Evolutionary conservation across 2,888 invertebrate species (phyloP).

Genomic region (Polymixis flavicincta): DNA sequence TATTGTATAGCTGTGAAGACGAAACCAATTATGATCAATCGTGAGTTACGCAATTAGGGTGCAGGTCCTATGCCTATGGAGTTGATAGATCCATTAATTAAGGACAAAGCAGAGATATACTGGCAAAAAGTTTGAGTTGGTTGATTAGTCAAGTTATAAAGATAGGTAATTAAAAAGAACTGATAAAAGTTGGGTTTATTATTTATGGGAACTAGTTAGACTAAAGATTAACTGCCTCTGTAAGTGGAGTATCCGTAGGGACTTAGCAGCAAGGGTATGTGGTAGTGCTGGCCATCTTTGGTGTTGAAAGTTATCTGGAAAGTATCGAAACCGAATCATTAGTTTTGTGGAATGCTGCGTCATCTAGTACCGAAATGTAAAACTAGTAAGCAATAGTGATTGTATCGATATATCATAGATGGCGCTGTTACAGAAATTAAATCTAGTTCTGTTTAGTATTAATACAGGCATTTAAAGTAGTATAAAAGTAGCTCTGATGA

Average conservation of each 20-base stretch:
- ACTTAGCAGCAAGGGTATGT: constrained; percentile 94
- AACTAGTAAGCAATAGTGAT: neutral
- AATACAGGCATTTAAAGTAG: neutral
- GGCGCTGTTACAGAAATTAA: neutral
- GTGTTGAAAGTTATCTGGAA: constrained; percentile 93
- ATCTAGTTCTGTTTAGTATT: neutral
- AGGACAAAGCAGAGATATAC: neutral
- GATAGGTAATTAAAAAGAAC: neutral
- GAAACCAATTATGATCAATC: too few relatives aligned
- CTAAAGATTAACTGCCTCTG: constrained; percentile 90
- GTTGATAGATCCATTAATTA: neutral
- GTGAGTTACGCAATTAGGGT: too few relatives aligned
- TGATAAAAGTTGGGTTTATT: constrained; percentile 15
- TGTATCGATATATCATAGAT: neutral
- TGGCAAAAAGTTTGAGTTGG: neutral
- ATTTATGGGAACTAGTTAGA: neutral
- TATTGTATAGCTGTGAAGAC: too few relatives aligned
- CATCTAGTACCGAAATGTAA: constrained; percentile 7
- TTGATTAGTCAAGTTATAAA: neutral
- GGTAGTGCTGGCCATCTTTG: constrained; percentile 92
- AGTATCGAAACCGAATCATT: neutral
- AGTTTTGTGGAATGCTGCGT: neutral
- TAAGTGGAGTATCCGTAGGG: constrained; percentile 95
- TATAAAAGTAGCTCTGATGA: neutral
- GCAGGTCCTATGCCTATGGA: too few relatives aligned